A percentile compares a stretch with the other conserved stretches of the same genome.
Conservation (phyloP, 2,113 vertebrate species). For the Lutjanus erythropterus region DNA sequence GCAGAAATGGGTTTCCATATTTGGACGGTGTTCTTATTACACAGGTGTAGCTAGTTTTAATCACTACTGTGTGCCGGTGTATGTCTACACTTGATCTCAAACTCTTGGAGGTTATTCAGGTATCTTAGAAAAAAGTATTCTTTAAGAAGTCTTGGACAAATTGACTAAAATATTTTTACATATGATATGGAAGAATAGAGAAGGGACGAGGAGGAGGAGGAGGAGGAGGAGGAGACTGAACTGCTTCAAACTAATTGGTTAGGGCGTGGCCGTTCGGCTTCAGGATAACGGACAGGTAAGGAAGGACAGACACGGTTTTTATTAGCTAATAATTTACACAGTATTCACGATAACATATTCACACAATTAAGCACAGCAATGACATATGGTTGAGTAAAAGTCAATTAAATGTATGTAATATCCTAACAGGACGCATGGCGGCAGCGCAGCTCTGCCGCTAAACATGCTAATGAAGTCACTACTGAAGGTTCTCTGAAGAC, state of each 20-base stretch:
- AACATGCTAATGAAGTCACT: neutral
- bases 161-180: neutral
- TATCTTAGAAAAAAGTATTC: neutral
- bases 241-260: neutral
- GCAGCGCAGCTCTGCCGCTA: conserved; percentile 5
- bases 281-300: conserved; percentile 20
- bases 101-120: neutral
- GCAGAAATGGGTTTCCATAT: too few relatives aligned
- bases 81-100: too few relatives aligned
- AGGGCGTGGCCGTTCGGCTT: conserved; percentile 4
- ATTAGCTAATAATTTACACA: fast-evolving
- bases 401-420: neutral
- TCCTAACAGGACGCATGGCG: neutral
- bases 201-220: neutral
- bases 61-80: too few relatives aligned
- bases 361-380: neutral
- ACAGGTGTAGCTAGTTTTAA: too few relatives aligned
- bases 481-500: too few relatives aligned
- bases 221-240: neutral
- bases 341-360: neutral
- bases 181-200: too few relatives aligned
- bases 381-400: too few relatives aligned
- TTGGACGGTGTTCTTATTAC: too few relatives aligned
- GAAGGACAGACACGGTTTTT: neutral
- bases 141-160: too few relatives aligned